Evolutionary conservation across 2,888 invertebrate species (phyloP), one percentile per base, ranked within the genome.

Genomic region (Apamea sordens): DNA sequence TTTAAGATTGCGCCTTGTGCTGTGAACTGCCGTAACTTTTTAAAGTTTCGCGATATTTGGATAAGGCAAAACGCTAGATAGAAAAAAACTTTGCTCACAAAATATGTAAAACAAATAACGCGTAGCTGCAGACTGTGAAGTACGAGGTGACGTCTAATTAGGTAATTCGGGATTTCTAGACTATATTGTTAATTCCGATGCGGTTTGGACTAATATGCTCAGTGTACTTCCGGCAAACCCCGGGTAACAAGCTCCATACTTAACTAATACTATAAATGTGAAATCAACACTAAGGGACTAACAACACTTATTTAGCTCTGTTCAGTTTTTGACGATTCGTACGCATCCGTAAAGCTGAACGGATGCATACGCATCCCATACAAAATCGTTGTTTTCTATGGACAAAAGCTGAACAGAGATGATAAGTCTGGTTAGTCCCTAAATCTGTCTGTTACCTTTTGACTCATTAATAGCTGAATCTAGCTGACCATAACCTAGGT

Each of bases 1-100:
- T 75, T 82, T 53, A 73, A 73, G 75, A 71, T 68, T 36, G 79
- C 68, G 63, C 65, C 65, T 75, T 75, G 36, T 74, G 82, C 7
- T 74, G 53, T 56, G 53, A 53, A 65, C 50, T 75, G 59, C 36
- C 47, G 32, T 24, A 56, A 73, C 41, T 41, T 76, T 74, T 70
- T 47, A 24, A 69, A 73, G 36, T 65, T 71, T 11, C 11, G 41
- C 21, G 59, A 79, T 79, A 1, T 80, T 75, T 61, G 28, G 76
- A 3, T 28, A 59, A 67, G 32, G 21, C 56, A 44, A 28, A 18
- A 18, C 24, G 50, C 15, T 24, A 1, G 50, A 47, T 47, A 21
- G 28, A 24, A 44, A 13, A n/a, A 70, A n/a, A 71, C 6, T n/a
- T 71, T 36, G 7, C 7, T n/a, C 4, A 18, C 7, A 7, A n/a